phyloP scores from a whole-genome alignment of 2,888 invertebrate genomes.

The Ormyrus pomaceus region DNA sequence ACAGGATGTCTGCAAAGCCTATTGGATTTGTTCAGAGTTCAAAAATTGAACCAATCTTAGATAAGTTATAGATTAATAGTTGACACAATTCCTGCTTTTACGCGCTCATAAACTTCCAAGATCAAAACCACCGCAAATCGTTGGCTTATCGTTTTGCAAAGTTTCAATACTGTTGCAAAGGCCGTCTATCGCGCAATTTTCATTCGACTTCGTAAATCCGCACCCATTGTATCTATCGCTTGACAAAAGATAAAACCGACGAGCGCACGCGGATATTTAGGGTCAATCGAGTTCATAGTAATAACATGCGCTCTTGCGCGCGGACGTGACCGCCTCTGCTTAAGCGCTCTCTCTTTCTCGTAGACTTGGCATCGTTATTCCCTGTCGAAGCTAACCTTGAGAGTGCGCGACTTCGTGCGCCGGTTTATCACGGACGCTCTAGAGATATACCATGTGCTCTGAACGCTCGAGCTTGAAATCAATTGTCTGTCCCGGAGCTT shows the following conservation, averaged over 20 bases:
- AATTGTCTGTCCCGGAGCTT: neutral
- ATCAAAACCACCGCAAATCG: too few species aligned
- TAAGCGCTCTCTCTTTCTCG: neutral
- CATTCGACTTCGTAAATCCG: neutral
- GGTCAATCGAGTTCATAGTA: constrained; percentile 51
- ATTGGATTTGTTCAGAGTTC: too few species aligned
- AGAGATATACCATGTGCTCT: constrained; percentile 2
- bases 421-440: constrained; percentile 6
- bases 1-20: neutral
- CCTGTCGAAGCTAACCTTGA: constrained; percentile 37
- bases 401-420: constrained; percentile 1
- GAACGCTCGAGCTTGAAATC: neutral
- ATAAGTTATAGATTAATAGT: too few species aligned
- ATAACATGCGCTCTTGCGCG: constrained; percentile 27
- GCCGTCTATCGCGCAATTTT: neutral
- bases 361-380: constrained; percentile 30
- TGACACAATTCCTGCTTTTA: too few species aligned
- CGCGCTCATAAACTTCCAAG: too few species aligned
- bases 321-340: constrained; percentile 40
- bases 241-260: constrained; percentile 6
- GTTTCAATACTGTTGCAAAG: too few species aligned
- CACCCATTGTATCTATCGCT: neutral
- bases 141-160: too few species aligned
- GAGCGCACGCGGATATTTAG: neutral
- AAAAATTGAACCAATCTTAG: too few species aligned